A percentile compares a stretch with the other conserved stretches of the same genome.
These are phyloP conservation scores for Tetanocera ferruginea DNA, from an alignment of 2,888 invertebrate species.

Conservation along the genomic window DNA sequence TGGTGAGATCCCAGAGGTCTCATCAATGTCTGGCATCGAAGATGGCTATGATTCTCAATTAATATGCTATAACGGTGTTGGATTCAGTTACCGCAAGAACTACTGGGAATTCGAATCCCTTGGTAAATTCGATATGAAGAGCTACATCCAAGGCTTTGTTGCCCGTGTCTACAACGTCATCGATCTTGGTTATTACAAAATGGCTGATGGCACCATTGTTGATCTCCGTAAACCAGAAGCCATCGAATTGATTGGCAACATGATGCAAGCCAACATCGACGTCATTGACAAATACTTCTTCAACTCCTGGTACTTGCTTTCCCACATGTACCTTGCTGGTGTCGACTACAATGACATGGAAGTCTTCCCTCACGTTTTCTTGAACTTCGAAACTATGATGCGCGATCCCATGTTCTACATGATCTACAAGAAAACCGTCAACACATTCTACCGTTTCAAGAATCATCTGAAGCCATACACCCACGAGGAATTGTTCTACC, in stretches of 20 bases:
- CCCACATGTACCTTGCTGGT: slow-evolving; percentile 60
- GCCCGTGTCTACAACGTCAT: slow-evolving; percentile 71
- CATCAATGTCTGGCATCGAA: slow-evolving; percentile 71
- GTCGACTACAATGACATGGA: slow-evolving; percentile 54
- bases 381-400: slow-evolving; percentile 76
- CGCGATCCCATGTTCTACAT: slow-evolving; percentile 83
- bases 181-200: slow-evolving; percentile 70
- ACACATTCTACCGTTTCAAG: slow-evolving; percentile 75
- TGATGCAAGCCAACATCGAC: slow-evolving; percentile 75
- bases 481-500: slow-evolving; percentile 73
- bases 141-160: slow-evolving; percentile 64
- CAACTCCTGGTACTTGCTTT: slow-evolving; percentile 59
- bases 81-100: slow-evolving; percentile 74
- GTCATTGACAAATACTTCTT: slow-evolving; percentile 60
- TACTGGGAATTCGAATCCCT: slow-evolving; percentile 60
- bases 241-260: slow-evolving; percentile 76
- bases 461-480: slow-evolving; percentile 75
- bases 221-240: slow-evolving; percentile 75
- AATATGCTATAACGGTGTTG: slow-evolving; percentile 75
- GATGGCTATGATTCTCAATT: slow-evolving; percentile 75
- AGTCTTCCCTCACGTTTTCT: slow-evolving; percentile 72
- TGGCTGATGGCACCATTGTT: slow-evolving; percentile 72
- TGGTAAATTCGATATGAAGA: slow-evolving; percentile 58
- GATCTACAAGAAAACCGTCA: slow-evolving; percentile 75
- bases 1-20: slow-evolving; percentile 74